These are phyloP conservation scores for Oophaga pumilio DNA, from an alignment of 2,113 vertebrate genomes.

Conservation along the genomic window DNA sequence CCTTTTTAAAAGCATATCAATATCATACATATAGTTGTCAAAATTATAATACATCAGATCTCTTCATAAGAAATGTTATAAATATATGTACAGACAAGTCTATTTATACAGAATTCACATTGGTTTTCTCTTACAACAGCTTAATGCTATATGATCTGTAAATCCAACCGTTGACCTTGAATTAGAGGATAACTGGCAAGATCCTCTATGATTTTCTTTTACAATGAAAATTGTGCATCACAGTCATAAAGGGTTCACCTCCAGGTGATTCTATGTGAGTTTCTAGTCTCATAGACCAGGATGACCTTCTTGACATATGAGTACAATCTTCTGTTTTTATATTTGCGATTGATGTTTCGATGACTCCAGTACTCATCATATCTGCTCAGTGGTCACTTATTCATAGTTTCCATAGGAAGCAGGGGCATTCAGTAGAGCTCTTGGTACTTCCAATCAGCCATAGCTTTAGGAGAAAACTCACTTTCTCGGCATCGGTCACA, in stretches of 20 bases:
- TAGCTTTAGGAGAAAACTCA: background rate
- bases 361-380: background rate
- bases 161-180: background rate
- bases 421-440: background rate
- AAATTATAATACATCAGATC: background rate
- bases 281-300: background rate
- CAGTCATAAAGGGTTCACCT: background rate
- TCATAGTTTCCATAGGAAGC: background rate
- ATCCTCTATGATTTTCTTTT: background rate
- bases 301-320: background rate
- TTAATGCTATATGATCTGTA: background rate
- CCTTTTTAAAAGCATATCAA: background rate
- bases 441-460: background rate
- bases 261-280: background rate
- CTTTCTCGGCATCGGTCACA: no score
- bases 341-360: background rate
- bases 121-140: background rate
- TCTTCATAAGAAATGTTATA: constrained; percentile 39
- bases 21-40: background rate
- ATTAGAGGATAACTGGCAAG: background rate
- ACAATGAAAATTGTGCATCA: background rate
- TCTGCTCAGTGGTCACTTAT: background rate
- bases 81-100: constrained; percentile 53
- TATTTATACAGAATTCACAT: constrained; percentile 5
- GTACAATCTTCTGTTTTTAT: background rate